A percentile compares a stretch with the other conserved stretches of the same genome.
These are phyloP conservation scores for Tigriopus japonicus DNA, from an alignment of 1,140 invertebrate genomes.

Conservation along the genomic window DNA sequence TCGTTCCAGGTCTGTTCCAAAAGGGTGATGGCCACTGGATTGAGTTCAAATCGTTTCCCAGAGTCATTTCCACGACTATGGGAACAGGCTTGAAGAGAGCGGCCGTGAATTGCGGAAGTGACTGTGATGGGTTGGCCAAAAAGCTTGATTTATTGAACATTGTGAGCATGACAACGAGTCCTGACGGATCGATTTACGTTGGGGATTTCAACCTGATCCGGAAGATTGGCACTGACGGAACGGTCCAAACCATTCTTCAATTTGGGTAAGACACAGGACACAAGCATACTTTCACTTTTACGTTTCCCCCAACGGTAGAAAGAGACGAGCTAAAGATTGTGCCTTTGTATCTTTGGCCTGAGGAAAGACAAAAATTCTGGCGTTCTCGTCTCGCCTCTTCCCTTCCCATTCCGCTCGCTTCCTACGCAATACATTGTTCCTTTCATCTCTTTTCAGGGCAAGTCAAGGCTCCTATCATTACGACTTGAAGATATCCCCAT, in stretches of 20 bases:
- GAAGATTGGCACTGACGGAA: constrained; percentile 57
- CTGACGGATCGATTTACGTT: constrained; percentile 88
- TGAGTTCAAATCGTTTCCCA: constrained; percentile 50
- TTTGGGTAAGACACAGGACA: constrained; percentile 35
- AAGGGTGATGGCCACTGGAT: constrained; percentile 86
- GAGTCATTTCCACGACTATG: constrained; percentile 26
- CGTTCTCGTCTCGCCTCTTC: no score
- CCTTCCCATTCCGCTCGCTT: no score
- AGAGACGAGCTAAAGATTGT: no score
- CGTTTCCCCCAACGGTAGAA: no score
- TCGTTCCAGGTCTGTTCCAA: constrained; percentile 36
- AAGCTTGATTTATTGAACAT: constrained; percentile 72
- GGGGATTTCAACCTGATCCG: constrained; percentile 92
- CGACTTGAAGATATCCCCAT: constrained; percentile 80
- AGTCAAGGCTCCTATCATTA: constrained; percentile 47
- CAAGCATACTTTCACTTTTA: no score
- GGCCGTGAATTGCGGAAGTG: no score
- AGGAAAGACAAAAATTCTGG: no score
- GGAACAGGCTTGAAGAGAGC: no score
- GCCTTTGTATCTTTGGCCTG: no score
- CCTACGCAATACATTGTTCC: no score
- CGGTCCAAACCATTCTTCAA: constrained; percentile 63
- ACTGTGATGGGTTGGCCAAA: constrained; percentile 43
- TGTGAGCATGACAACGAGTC: constrained; percentile 72
- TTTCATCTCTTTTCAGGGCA: no score